Evolutionary conservation across 2,888 invertebrate species (phyloP), one percentile per base, ranked within the genome.

Genomic region (Eurytoma adleriae): DNA sequence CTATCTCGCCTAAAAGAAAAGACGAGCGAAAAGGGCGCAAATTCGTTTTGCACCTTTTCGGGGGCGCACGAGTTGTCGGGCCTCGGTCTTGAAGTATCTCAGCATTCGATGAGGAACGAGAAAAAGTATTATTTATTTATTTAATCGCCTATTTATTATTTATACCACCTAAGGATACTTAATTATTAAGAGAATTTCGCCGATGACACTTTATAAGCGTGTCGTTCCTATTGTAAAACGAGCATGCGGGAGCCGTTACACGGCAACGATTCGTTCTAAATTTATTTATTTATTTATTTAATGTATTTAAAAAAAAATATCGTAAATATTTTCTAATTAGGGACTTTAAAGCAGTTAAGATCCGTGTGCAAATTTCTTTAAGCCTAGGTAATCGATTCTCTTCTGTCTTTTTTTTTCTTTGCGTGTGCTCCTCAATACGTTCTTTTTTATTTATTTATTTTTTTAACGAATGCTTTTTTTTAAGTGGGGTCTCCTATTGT

Each of bases 1-100:
- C 81, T 90, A 87, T 82, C 86, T 90, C 84, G 88, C 90, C 82
- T 90, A 87, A 85, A 67, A 13, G 40, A 10, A 10, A 40, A 40
- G n/a, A n/a, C n/a, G n/a, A n/a, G n/a, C n/a, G n/a, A n/a, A n/a
- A n/a, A n/a, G n/a, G 1, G 10, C 40, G 40, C 40, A 40, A 40
- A 40, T 40, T 10, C 40, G 40, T 40, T 40, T 40, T 40, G 40
- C 40, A 40, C 40, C 10, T 40, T 40, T 40, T 40, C 40, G 40
- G 40, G 7, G 40, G 67, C 61, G 30, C 13, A 12, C 24, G 59
- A 66, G 69, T 69, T 73, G 71, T 76, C 71, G 70, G 66, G 12
- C 64, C 76, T 77, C 69, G 67, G 27, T n/a, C 10, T 40, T 40
- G 13, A 24, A 13, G 14, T 16, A 13, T 27, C 16, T 12, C 18